Evolutionary conservation across 2,888 invertebrate species (phyloP).

Genomic region (Malthinus flaveolus): DNA sequence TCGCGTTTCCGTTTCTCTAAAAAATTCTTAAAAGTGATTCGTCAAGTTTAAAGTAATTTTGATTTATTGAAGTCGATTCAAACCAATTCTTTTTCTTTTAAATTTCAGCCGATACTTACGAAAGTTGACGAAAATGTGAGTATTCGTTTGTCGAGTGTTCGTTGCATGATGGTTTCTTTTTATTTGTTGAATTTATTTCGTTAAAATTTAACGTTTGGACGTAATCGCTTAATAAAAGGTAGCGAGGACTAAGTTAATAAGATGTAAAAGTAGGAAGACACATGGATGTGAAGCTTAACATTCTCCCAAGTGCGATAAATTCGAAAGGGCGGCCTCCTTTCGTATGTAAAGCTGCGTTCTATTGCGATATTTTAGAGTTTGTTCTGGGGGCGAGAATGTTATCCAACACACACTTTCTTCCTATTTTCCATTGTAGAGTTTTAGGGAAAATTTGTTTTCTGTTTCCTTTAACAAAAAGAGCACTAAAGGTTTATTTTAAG

Average conservation of each 20-base stretch:
- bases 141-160: neutral
- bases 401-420: conserved; percentile 5
- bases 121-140: conserved; percentile 32
- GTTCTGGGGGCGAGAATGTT: conserved; percentile 26
- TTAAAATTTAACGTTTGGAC: neutral
- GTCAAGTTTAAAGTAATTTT: too few relatives aligned
- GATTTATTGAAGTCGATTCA: too few relatives aligned
- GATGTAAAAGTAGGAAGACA: conserved; percentile 44
- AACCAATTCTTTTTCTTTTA: conserved; percentile 1
- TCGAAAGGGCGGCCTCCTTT: conserved; percentile 42
- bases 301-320: conserved; percentile 43
- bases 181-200: neutral
- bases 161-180: neutral
- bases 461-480: neutral
- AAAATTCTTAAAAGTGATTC: too few relatives aligned
- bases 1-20: too few relatives aligned
- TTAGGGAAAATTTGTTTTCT: conserved; percentile 3
- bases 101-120: conserved; percentile 31
- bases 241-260: conserved; percentile 37
- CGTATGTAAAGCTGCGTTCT: conserved; percentile 47
- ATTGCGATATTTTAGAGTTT: conserved; percentile 42
- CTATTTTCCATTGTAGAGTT: conserved; percentile 5
- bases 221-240: neutral
- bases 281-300: conserved; percentile 40
- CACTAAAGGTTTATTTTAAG: too few relatives aligned